phyloP scores from a whole-genome alignment of 2,888 invertebrate species.

The Cyaniris semiargus region DNA sequence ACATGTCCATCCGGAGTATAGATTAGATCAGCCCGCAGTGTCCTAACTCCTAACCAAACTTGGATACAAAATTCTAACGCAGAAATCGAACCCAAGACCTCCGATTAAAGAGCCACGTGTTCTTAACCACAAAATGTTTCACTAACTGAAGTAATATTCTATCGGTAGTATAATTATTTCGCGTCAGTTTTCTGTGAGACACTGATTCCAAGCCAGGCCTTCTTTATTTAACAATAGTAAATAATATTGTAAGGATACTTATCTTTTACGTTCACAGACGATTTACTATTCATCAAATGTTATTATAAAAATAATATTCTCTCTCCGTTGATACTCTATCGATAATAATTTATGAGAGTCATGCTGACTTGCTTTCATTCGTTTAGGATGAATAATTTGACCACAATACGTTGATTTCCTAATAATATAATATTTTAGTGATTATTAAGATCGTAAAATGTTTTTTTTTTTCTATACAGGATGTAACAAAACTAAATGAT shows the following conservation, averaged over 20 bases:
- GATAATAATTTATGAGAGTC: not conserved
- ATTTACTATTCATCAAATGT: not conserved
- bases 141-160: too few species aligned
- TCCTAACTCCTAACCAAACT: too few species aligned
- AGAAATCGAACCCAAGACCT: too few species aligned
- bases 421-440: slow-evolving; percentile 6
- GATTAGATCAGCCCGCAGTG: too few species aligned
- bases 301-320: slow-evolving; percentile 13
- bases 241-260: not conserved
- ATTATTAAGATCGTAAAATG: not conserved
- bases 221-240: not conserved
- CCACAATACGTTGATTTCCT: not conserved
- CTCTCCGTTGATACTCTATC: not conserved
- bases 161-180: not conserved
- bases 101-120: too few species aligned
- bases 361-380: not conserved
- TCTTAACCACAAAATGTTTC: too few species aligned
- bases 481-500: too few species aligned
- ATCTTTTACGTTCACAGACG: not conserved
- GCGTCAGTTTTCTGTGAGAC: not conserved
- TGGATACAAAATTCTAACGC: too few species aligned
- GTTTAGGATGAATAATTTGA: slow-evolving; percentile 1
- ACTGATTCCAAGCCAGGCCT: not conserved
- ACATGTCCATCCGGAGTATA: too few species aligned
- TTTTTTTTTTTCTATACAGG: too few species aligned